Evolutionary conservation across 2,797 vertebrate genomes (phyloP).

Genomic region (Xyrichtys novacula): DNA sequence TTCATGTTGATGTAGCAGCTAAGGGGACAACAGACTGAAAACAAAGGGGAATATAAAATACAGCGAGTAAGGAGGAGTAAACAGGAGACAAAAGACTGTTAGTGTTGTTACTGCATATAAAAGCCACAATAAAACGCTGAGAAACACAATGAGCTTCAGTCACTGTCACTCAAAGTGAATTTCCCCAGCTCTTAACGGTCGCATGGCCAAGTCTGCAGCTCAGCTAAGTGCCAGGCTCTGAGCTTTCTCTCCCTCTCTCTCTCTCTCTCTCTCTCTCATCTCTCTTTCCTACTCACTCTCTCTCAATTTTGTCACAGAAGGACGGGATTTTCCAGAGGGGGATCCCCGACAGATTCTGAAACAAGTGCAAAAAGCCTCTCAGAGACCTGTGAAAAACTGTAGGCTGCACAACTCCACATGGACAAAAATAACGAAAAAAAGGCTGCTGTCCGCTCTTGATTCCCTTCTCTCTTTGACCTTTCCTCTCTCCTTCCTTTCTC

Average conservation of each 20-base stretch:
- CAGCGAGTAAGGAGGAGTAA: constrained; percentile 32
- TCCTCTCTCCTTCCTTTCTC: constrained; percentile 59
- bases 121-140: constrained; percentile 44
- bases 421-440: constrained; percentile 38
- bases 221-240: constrained; percentile 34
- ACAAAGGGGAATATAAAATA: constrained; percentile 26
- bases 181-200: constrained; percentile 39
- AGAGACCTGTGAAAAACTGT: constrained; percentile 70
- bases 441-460: constrained; percentile 58
- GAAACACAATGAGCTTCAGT: constrained; percentile 40
- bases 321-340: constrained; percentile 41
- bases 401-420: constrained; percentile 45
- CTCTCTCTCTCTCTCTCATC: constrained; percentile 8
- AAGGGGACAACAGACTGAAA: constrained; percentile 2
- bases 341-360: constrained; percentile 37
- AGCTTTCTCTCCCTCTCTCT: constrained; percentile 28
- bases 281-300: constrained; percentile 2
- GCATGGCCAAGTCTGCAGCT: constrained; percentile 35
- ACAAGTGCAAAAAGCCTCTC: constrained; percentile 72
- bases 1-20: constrained; percentile 2
- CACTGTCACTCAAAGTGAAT: constrained; percentile 49
- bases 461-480: constrained; percentile 60
- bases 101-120: constrained; percentile 30
- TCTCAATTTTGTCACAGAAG: constrained; percentile 44
- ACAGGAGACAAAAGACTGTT: constrained; percentile 34